Conservation (phyloP, 2,113 vertebrate genomes). For the Morone chrysops region DNA sequence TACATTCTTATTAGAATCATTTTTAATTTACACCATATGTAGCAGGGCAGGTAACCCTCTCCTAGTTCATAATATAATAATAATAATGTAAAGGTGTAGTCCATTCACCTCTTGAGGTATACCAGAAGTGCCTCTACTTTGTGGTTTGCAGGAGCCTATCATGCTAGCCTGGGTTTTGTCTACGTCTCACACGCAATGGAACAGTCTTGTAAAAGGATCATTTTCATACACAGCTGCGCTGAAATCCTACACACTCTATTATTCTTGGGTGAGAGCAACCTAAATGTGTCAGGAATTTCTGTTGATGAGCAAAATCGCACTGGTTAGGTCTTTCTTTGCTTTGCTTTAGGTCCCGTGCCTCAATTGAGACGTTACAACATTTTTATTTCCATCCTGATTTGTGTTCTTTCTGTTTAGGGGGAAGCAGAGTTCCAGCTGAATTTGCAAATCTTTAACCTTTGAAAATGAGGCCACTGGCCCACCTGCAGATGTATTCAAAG, state of each 20-base stretch:
- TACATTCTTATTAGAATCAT: constrained; percentile 6
- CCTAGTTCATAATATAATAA: constrained; percentile 43
- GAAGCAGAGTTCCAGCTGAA: constrained; percentile 62
- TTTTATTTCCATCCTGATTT: constrained; percentile 78
- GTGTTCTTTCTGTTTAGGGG: constrained; percentile 53
- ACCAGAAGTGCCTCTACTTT: constrained; percentile 54
- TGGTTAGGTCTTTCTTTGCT: constrained; percentile 55
- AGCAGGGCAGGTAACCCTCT: neutral
- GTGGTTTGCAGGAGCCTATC: constrained; percentile 61
- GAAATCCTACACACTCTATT: constrained; percentile 77
- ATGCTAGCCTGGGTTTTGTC: constrained; percentile 64
- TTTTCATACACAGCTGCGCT: constrained; percentile 65
- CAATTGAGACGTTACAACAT: constrained; percentile 68
- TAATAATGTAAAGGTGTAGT: constrained; percentile 28
- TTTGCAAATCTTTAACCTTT: constrained; percentile 72
- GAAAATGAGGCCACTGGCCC: constrained; percentile 52
- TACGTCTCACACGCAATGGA: constrained; percentile 59
- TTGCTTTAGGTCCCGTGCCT: constrained; percentile 54
- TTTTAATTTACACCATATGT: constrained; percentile 56
- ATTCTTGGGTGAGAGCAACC: constrained; percentile 74
- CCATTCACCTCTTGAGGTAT: constrained; percentile 32
- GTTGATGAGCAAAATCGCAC: constrained; percentile 72
- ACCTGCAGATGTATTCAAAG: constrained; percentile 59
- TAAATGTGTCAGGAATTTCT: constrained; percentile 72
- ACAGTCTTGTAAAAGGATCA: constrained; percentile 59